A percentile compares a stretch with the other conserved stretches of the same genome.
These are phyloP conservation scores for Rhinella marina DNA, from an alignment of 2,797 vertebrate genomes.

Conservation along the genomic window DNA sequence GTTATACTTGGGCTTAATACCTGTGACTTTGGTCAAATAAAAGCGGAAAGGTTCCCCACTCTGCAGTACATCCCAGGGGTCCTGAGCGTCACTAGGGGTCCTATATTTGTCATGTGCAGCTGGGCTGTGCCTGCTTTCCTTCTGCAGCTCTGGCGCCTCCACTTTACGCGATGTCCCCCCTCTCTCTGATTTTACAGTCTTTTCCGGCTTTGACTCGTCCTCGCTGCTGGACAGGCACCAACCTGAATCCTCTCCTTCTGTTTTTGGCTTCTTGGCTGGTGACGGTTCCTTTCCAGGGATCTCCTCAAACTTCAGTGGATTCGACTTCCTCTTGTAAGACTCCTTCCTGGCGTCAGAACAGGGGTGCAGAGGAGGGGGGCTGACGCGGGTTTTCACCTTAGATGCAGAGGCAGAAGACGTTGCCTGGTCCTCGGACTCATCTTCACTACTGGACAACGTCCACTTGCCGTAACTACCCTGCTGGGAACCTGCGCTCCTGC, in stretches of 20 bases:
- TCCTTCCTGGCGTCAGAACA: constrained; percentile 76
- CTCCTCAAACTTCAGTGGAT: constrained; percentile 66
- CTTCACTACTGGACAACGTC: constrained; percentile 93
- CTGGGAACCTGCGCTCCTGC: constrained; percentile 70
- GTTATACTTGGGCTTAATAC: constrained; percentile 87
- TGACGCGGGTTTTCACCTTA: fast-evolving
- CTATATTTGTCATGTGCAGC: constrained; percentile 66
- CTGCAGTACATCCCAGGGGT: constrained; percentile 79
- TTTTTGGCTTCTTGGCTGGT: constrained; percentile 67
- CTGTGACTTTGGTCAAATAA: constrained; percentile 93
- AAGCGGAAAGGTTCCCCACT: constrained; percentile 84
- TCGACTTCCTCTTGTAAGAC: constrained; percentile 71
- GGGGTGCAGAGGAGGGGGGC: constrained; percentile 27
- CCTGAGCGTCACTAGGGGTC: constrained; percentile 77
- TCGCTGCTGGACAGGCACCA: constrained; percentile 96
- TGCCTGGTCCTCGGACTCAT: constrained; percentile 73
- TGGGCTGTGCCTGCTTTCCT: constrained; percentile 62
- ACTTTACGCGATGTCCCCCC: background rate
- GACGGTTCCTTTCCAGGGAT: constrained; percentile 24
- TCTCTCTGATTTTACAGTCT: constrained; percentile 66
- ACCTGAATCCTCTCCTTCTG: constrained; percentile 75
- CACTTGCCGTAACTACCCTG: constrained; percentile 88
- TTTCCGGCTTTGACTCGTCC: constrained; percentile 66
- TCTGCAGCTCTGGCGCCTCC: background rate
- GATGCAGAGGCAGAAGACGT: constrained; percentile 67